Base-by-base conservation (phyloP, 1,140 invertebrate genomes). In the Helicoverpa zea region DNA sequence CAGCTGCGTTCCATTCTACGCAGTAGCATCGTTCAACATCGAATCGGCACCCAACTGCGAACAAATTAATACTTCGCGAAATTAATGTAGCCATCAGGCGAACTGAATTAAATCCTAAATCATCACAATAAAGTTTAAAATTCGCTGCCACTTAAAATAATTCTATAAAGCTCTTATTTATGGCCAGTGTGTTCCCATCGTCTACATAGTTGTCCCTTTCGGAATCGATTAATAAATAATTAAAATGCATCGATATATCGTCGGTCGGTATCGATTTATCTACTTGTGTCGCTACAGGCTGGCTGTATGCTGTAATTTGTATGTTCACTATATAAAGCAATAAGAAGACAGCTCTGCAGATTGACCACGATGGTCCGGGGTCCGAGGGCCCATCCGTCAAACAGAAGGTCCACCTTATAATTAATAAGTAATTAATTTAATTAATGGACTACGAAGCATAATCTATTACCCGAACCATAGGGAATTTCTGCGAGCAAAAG, bases 21-120 rank as follows among this genome's bases (percentile, higher is more conserved):
- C 70, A 90, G 93, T 64, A 88, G 93, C 68, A 83, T 89, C 52
- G 90, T 92, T 23, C 43, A 79, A 80, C 64, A 81, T 81, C 49
- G 68, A 79, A 74, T 79, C 66, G 84, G 78, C 84, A 76, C 82
- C 86, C 82, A 54, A 72, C 81, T 54, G 86, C 43, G 86, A 81
- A 76, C 82, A 85, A 84, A 87, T 87, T 85, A 83, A 87, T 77
- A 79, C 56, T 18, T 80, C 30, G 83, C 83, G 52, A 80, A 81
- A 81, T 81, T 77, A 76, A 80, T 72, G 66, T 49, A 23, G 18
- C 70, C 18, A 54, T n/a, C 12, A 68, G n/a, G 14, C 72, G 18
- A 18, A 18, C 54, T 2, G 77, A 64, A 77, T 35, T 72, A 16
- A 51, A 30, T 77, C 79, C 56, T 81, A 81, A 43, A 23, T 49